These are phyloP conservation scores for Bufo gargarizans DNA, from an alignment of 2,113 vertebrate species.

Conservation along the genomic window DNA sequence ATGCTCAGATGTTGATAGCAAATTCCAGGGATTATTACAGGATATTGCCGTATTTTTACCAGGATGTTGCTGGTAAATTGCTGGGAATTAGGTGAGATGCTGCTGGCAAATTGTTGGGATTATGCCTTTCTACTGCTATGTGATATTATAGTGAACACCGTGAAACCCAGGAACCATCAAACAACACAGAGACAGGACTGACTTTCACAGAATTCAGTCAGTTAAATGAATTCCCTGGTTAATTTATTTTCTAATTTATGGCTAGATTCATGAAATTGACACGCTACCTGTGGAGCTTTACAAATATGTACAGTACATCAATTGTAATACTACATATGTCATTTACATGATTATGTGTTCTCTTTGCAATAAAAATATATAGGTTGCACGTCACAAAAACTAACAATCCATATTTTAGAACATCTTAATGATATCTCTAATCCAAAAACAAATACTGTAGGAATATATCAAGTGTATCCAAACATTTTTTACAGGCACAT, in stretches of 20 bases:
- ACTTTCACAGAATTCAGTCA: not conserved
- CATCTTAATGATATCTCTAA: no score
- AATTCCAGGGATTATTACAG: conserved; percentile 40
- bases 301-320: not conserved
- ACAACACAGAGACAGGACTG: not conserved
- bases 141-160: conserved; percentile 21
- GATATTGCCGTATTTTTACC: conserved; percentile 26
- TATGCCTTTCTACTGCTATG: conserved; percentile 13
- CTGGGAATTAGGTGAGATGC: conserved; percentile 34
- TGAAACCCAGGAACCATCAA: conserved; percentile 2
- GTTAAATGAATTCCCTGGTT: not conserved
- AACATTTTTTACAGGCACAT: no score
- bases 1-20: conserved; percentile 25
- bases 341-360: not conserved
- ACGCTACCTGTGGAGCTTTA: not conserved
- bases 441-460: no score
- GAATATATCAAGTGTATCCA: no score
- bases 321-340: no score
- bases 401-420: no score
- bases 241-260: not conserved
- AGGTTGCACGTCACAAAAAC: no score
- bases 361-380: no score
- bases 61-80: conserved; percentile 38
- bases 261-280: not conserved
- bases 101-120: conserved; percentile 46